phyloP scores from a whole-genome alignment of 2,113 vertebrate species.

The Nycticorax nycticorax region DNA sequence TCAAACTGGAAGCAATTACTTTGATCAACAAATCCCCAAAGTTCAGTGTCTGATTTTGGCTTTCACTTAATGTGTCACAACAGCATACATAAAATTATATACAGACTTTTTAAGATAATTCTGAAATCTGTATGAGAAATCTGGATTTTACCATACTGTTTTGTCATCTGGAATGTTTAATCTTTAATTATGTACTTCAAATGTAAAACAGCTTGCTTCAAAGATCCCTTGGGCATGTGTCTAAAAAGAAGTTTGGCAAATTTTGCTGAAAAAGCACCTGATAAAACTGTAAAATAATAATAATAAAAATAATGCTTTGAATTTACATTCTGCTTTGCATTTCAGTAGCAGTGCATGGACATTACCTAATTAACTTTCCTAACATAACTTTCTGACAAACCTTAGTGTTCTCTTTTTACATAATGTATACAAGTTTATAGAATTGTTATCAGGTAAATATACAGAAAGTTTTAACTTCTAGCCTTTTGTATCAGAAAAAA shows the following conservation, averaged over 20 bases:
- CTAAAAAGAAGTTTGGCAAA: background rate
- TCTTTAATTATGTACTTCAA: slow-evolving; percentile 15
- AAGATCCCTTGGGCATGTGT: background rate
- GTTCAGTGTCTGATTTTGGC: background rate
- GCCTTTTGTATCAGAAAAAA: background rate
- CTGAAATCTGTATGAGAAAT: background rate
- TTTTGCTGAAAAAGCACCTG: background rate
- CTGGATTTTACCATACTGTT: background rate
- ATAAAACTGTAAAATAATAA: background rate
- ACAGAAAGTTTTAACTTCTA: background rate
- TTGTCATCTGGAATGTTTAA: slow-evolving; percentile 9
- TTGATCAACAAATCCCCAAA: slow-evolving; percentile 26
- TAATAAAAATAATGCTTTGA: background rate
- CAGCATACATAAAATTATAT: background rate
- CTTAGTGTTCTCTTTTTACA: background rate
- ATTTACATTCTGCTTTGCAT: background rate
- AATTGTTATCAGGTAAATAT: background rate
- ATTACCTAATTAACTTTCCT: background rate
- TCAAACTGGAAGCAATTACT: slow-evolving; percentile 8
- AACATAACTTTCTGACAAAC: background rate
- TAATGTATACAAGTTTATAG: background rate
- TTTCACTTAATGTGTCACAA: background rate
- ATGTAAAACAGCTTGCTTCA: background rate
- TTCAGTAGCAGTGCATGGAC: background rate
- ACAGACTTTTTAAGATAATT: background rate